Percentiles rank a stretch among this genome's conserved stretches.
These are phyloP conservation scores for Melipona quadrifasciata DNA, from an alignment of 1,140 invertebrate species.

Conservation along the genomic window DNA sequence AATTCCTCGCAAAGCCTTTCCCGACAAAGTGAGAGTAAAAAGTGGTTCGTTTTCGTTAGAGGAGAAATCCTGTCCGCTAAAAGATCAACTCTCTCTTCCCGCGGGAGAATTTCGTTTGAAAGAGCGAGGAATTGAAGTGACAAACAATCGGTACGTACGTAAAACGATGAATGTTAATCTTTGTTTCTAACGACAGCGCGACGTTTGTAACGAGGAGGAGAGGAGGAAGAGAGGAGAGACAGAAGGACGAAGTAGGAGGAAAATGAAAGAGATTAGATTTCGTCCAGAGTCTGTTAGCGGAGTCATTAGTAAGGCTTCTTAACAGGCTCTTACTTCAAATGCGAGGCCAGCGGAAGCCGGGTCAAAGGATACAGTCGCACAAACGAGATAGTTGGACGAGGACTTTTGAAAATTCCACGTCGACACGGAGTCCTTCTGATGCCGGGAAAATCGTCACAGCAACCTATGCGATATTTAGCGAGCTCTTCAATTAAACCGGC, in stretches of 20 bases:
- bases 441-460: neutral
- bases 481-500: neutral
- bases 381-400: neutral
- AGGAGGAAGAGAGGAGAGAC: neutral
- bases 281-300: neutral
- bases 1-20: too few species aligned
- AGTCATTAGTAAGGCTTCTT: neutral
- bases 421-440: neutral
- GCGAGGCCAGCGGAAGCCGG: neutral
- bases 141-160: too few species aligned
- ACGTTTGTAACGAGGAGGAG: neutral
- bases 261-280: neutral
- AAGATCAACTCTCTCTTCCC: too few species aligned
- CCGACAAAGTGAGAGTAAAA: too few species aligned
- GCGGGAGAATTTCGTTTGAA: too few species aligned
- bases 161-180: neutral
- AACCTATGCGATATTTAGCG: neutral
- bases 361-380: neutral
- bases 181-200: neutral
- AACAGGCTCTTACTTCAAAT: neutral
- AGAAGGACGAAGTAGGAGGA: neutral
- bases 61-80: too few species aligned
- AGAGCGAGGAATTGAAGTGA: too few species aligned
- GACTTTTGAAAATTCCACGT: neutral
- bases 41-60: too few species aligned